A percentile compares a stretch with the other conserved stretches of the same genome.
These are phyloP conservation scores for Leucoraja ocellata DNA, from an alignment of 2,797 vertebrate species.

Conservation along the genomic window DNA sequence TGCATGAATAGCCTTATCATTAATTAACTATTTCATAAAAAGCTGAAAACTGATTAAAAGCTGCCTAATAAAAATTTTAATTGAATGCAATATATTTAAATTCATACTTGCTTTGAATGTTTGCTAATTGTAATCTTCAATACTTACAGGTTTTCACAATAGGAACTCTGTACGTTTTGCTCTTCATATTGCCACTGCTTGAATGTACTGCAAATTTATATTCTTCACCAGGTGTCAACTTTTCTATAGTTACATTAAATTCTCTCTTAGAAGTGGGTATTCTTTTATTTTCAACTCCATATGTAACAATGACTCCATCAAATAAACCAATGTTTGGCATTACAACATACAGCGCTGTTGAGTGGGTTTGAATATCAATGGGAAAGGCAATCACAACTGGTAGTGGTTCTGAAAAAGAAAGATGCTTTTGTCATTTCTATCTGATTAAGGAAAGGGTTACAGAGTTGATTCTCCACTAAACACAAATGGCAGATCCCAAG, in stretches of 20 bases:
- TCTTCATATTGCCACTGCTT: slow-evolving; percentile 60
- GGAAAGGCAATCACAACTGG: slow-evolving; percentile 60
- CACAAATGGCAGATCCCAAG: not conserved
- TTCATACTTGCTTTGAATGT: not conserved
- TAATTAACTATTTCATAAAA: not conserved
- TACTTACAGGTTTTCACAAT: slow-evolving; percentile 70
- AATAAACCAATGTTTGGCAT: slow-evolving; percentile 59
- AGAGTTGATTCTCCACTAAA: not conserved
- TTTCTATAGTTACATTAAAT: slow-evolving; percentile 52
- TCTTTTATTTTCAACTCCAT: slow-evolving; percentile 47
- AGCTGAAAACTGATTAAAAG: not conserved
- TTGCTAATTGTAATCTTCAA: not conserved
- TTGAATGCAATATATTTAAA: not conserved
- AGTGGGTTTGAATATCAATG: slow-evolving; percentile 51
- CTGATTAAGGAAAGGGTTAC: not conserved
- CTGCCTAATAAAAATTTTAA: not conserved
- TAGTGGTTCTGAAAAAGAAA: slow-evolving; percentile 59
- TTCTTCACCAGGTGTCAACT: slow-evolving; percentile 64
- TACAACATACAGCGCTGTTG: slow-evolving; percentile 62
- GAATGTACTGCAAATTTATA: slow-evolving; percentile 63
- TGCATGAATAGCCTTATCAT: no score
- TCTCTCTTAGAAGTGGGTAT: slow-evolving; percentile 48
- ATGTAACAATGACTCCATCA: slow-evolving; percentile 62
- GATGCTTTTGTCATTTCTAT: not conserved
- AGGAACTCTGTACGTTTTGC: slow-evolving; percentile 54